Percentiles rank a stretch among this genome's conserved stretches.
phyloP scores from a whole-genome alignment of 37 sponge, comb jelly and placozoan species.

The Haliclona indistincta region DNA sequence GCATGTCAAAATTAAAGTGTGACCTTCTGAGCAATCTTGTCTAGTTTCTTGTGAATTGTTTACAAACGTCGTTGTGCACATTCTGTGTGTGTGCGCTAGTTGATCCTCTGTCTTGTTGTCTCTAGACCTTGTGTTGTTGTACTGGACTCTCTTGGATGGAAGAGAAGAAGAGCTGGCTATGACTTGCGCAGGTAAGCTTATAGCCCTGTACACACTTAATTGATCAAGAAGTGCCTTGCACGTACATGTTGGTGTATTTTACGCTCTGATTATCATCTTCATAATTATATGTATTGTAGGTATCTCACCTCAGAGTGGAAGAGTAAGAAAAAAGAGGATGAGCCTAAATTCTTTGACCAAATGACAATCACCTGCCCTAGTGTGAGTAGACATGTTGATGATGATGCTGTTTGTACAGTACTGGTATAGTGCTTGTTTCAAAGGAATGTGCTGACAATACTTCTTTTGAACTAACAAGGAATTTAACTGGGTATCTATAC shows the following conservation, averaged over 20 bases:
- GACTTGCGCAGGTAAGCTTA: conserved; percentile 43
- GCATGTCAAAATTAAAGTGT: no score
- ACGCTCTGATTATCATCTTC: background rate
- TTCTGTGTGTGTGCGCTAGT: no score
- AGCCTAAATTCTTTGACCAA: background rate
- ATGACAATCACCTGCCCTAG: conserved; percentile 18
- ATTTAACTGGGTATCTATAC: no score
- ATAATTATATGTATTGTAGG: conserved; percentile 9
- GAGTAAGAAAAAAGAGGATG: conserved; percentile 16
- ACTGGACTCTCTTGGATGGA: conserved; percentile 64
- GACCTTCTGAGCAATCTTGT: no score
- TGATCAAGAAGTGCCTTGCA: no score
- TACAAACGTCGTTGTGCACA: no score
- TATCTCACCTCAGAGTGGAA: conserved; percentile 67
- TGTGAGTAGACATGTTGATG: conserved; percentile 2
- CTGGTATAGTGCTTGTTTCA: background rate
- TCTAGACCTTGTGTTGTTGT: conserved; percentile 58
- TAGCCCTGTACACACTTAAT: no score
- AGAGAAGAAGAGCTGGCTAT: conserved; percentile 19
- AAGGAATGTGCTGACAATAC: background rate
- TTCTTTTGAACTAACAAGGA: background rate
- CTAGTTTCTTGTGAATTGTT: no score
- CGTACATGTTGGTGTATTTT: no score
- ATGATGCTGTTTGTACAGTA: background rate
- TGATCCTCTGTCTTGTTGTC: no score